These are phyloP conservation scores for Cephus pulcher DNA, from an alignment of 2,888 invertebrate species.

Conservation along the genomic window DNA sequence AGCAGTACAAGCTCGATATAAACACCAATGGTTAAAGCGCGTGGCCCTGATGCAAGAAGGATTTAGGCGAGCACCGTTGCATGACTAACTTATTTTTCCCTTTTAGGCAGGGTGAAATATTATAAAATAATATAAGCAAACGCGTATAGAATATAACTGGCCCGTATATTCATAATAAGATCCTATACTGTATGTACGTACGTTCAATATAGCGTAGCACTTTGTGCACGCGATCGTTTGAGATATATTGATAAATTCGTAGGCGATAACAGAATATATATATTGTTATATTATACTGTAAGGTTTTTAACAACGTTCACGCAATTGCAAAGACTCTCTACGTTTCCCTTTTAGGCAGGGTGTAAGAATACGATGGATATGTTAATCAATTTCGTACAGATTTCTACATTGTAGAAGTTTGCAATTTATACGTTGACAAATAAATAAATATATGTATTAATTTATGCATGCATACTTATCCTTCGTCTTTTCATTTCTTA, in stretches of 20 bases:
- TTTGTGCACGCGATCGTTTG: neutral
- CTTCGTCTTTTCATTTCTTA: no score
- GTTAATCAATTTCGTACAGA: slow-evolving; percentile 35
- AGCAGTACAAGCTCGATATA: neutral
- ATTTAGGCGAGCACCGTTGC: slow-evolving; percentile 53
- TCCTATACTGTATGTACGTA: neutral
- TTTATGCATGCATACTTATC: neutral
- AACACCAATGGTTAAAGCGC: slow-evolving; percentile 1
- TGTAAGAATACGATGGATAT: slow-evolving; percentile 34
- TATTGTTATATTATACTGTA: neutral
- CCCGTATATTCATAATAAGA: slow-evolving; percentile 22
- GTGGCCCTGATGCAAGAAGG: slow-evolving; percentile 44
- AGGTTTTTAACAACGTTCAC: slow-evolving; percentile 33
- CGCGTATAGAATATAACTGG: slow-evolving; percentile 40
- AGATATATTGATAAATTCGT: neutral
- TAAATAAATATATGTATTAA: neutral
- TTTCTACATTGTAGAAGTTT: slow-evolving; percentile 59
- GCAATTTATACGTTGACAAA: slow-evolving; percentile 40
- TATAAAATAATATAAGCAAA: slow-evolving; percentile 27
- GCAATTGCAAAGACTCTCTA: slow-evolving; percentile 58
- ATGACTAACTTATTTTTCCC: slow-evolving; percentile 56
- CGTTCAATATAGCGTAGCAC: neutral
- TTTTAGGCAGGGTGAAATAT: slow-evolving; percentile 55
- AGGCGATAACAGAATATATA: slow-evolving; percentile 4
- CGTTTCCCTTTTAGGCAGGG: slow-evolving; percentile 59